phyloP scores from a whole-genome alignment of 2,113 vertebrate species.

The Megatriorchis doriae region DNA sequence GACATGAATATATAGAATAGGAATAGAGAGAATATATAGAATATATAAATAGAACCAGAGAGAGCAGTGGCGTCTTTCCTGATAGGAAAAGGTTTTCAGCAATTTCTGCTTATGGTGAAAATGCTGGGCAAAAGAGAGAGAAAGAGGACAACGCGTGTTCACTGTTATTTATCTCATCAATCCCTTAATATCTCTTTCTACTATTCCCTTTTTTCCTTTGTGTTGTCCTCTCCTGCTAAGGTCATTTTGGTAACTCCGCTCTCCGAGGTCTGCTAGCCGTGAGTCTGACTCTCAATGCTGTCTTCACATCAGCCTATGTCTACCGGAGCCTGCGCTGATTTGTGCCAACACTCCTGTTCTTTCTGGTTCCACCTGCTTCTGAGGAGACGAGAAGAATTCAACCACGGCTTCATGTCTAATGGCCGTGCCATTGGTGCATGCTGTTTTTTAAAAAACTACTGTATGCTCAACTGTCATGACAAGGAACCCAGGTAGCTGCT shows the following conservation, averaged over 20 bases:
- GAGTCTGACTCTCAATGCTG: slow-evolving; percentile 86
- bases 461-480: background rate
- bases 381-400: background rate
- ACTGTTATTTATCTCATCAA: background rate
- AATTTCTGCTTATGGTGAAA: background rate
- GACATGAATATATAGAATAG: background rate
- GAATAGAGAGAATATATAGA: too few species aligned
- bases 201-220: background rate
- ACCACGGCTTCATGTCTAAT: background rate
- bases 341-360: background rate
- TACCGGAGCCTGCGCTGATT: slow-evolving; percentile 80
- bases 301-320: slow-evolving; percentile 81
- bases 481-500: background rate
- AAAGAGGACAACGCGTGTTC: background rate
- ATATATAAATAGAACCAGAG: background rate
- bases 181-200: background rate
- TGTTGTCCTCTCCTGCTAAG: slow-evolving; percentile 52
- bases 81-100: background rate
- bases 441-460: background rate
- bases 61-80: background rate
- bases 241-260: slow-evolving; percentile 62
- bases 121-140: background rate
- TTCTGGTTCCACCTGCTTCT: background rate
- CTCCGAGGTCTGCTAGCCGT: slow-evolving; percentile 78
- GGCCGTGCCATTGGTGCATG: slow-evolving; percentile 9